Evolutionary conservation across 2,888 invertebrate genomes (phyloP), one percentile per base, ranked within the genome.

Genomic region (Onchidella celtica): DNA sequence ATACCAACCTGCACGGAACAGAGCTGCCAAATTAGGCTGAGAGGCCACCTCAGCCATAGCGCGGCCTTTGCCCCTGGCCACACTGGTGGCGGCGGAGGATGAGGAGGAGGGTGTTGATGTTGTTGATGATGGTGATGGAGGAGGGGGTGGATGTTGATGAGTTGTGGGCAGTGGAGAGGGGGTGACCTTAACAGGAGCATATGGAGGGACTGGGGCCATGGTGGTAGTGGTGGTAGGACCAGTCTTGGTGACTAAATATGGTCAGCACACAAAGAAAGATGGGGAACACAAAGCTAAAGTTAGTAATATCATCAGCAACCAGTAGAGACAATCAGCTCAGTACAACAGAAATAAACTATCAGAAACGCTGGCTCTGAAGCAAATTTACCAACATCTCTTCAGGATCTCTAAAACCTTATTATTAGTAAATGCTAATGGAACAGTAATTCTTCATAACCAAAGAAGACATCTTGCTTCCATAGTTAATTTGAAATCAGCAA

Each of bases 21-120:
- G 81, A 75, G 84, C 84, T 36, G 87, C 84, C 70, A 88, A 84
- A 78, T 87, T 87, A 34, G 88, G 87, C 81, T 88, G 87, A n/a
- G 88, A 87, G 59, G 87, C 86, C 32, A 88, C 87, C 68, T 87
- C 87, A 4, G 86, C 84, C 74, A 88, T 84, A 24, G 70, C 21
- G 0, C 38, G 79, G 69, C 69, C 61, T 57, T 24, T 65, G 14
- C 17, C 55, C 29, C 38, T 40, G 27, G 47, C 32, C 72, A 34
- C 32, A 14, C 32, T 34, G 61, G 69, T 21, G 21, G 70, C 9
- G 14, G 66, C 29, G 29, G 78, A 32, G 14, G 79, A 57, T 38
- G 61, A 68, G 27, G 59, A 65, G 24, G 79, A 77, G 17, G 59
- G 24, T 63, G 68, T 40, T 66, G 78, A 36, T 32, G 79, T 36